These are phyloP conservation scores for Patiria pectinifera DNA, from an alignment of 53 echinoderm and acorn worm species.

Conservation along the genomic window DNA sequence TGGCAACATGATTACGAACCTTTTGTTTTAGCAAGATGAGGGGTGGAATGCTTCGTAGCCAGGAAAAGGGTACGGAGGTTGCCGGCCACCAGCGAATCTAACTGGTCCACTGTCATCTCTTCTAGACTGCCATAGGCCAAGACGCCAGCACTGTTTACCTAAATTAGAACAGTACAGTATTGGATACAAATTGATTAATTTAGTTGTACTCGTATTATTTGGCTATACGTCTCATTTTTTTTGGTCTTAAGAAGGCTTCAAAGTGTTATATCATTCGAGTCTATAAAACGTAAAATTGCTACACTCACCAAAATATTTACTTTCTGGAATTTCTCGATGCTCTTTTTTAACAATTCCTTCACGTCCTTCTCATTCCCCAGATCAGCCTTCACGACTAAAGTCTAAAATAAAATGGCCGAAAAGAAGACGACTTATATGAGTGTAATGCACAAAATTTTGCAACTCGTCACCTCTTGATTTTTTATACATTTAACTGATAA, in stretches of 20 bases:
- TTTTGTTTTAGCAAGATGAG: slow-evolving; percentile 47
- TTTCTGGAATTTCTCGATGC: slow-evolving; percentile 53
- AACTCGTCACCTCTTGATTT: too few species aligned
- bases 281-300: neutral
- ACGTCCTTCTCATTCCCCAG: slow-evolving; percentile 58
- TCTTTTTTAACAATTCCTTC: slow-evolving; percentile 44
- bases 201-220: too few species aligned
- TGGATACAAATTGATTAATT: too few species aligned
- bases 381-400: slow-evolving; percentile 62
- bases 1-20: neutral
- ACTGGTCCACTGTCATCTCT: slow-evolving; percentile 62
- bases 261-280: too few species aligned
- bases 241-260: too few species aligned
- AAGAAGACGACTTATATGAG: too few species aligned
- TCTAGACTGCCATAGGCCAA: slow-evolving; percentile 50
- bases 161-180: neutral
- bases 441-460: too few species aligned
- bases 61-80: slow-evolving; percentile 37
- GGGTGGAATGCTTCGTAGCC: slow-evolving; percentile 22
- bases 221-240: too few species aligned
- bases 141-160: slow-evolving; percentile 72
- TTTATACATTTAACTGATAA: too few species aligned
- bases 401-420: neutral
- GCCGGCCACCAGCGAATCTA: slow-evolving; percentile 69
- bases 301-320: slow-evolving; percentile 71